Evolutionary conservation across 1,140 invertebrate species (phyloP), one percentile per base, ranked within the genome.

Genomic region (Apis cerana): DNA sequence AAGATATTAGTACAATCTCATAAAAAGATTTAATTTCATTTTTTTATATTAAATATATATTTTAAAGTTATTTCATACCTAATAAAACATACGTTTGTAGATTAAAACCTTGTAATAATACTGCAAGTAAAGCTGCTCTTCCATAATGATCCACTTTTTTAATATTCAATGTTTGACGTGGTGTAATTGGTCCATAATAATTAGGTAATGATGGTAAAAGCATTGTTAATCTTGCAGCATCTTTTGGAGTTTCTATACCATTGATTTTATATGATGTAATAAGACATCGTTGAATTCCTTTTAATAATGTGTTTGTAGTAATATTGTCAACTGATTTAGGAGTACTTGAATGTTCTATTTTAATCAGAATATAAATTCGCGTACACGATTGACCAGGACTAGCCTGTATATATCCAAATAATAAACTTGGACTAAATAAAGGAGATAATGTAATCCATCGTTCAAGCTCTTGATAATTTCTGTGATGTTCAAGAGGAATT

Each of bases 101-200:
- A 48, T 90, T 91, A 64, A 94, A 84, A 9, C 91, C 93, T 27
- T 91, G 90, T 19, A 94, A 83, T 21, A 94, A 77, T 13, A 88
- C 86, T 8, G 90, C 89, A 12, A 94, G 85, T 19, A 94, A 72
- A 27, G 91, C 91, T 43, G 93, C 92, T 10, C 94, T 88, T 48
- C 94, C 94, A 80, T 92, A 94, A 65, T 92, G 90, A 82, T 94
- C 94, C 10, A 94, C 91, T 84, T 94, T 94, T 68, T 91, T 93
- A 13, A 94, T 86, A 65, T 92, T 92, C 15, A 94, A 85, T 52
- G 93, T 92, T 65, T 94, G 93, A 56, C 89, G 88, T 3, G 93
- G 92, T 12, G 90, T 91, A 11, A 94, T 61, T 10, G 93, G 93
- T 65, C 93, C 93, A 79, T 93, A 94, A 72, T 92, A 86, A 23